A percentile compares a stretch with the other conserved stretches of the same genome.
phyloP scores from a whole-genome alignment of 2,888 invertebrate species.

The Parelbella ahira region DNA sequence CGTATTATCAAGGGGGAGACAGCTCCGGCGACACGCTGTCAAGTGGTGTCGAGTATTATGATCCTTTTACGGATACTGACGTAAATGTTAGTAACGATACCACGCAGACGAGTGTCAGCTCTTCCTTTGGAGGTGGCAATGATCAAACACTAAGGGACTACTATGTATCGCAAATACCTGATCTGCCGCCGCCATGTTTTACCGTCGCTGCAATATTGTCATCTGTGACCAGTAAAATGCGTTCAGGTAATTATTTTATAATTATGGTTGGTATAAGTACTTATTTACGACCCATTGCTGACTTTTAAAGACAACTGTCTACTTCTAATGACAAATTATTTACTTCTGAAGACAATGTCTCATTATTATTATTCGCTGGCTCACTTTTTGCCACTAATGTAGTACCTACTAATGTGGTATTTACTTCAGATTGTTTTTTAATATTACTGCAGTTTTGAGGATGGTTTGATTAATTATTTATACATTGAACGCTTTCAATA shows the following conservation, averaged over 20 bases:
- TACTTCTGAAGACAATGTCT: too few relatives aligned
- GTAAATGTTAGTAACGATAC: constrained; percentile 7
- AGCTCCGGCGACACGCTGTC: constrained; percentile 14
- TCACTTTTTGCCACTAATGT: too few relatives aligned
- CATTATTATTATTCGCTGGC: too few relatives aligned
- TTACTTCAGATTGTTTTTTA: too few relatives aligned
- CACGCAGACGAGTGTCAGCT: constrained; percentile 2
- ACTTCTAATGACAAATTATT: too few relatives aligned
- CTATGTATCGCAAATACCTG: constrained; percentile 48
- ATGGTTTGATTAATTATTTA: too few relatives aligned
- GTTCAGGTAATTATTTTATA: constrained; percentile 28
- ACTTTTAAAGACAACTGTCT: too few relatives aligned
- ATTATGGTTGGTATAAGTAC: too few relatives aligned
- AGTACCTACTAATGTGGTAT: too few relatives aligned
- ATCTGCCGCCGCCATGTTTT: constrained; percentile 49
- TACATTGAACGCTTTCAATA: too few relatives aligned
- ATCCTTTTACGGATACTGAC: constrained; percentile 6
- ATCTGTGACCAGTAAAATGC: constrained; percentile 43
- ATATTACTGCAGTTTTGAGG: too few relatives aligned
- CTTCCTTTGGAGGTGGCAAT: background rate
- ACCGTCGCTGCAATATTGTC: constrained; percentile 50
- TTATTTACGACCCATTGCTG: too few relatives aligned
- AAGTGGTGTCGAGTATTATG: constrained; percentile 10
- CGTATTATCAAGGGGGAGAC: constrained; percentile 43
- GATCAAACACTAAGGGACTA: constrained; percentile 38